These are phyloP conservation scores for Tetrao urogallus DNA, from an alignment of 2,113 vertebrate genomes.

Conservation along the genomic window DNA sequence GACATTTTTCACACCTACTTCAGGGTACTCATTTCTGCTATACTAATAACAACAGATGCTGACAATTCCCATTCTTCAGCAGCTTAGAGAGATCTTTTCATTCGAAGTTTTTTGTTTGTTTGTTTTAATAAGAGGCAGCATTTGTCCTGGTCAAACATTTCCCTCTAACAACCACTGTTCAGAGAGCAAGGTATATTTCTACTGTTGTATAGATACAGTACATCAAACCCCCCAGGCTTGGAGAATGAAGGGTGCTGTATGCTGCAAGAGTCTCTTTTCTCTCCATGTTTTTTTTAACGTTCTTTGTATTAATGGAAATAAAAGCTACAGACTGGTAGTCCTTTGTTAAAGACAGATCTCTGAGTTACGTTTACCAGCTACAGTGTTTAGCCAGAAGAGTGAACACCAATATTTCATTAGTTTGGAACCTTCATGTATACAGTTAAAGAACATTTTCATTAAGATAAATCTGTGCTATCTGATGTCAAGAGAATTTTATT, in stretches of 20 bases:
- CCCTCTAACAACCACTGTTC: background rate
- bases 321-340: background rate
- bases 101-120: background rate
- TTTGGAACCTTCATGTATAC: background rate
- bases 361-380: background rate
- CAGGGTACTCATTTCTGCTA: background rate
- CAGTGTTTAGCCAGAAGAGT: background rate
- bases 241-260: background rate
- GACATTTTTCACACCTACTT: background rate
- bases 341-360: background rate
- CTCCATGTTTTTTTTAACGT: background rate
- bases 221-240: background rate
- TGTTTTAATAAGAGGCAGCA: fast-evolving
- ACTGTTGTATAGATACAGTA: background rate
- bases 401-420: background rate
- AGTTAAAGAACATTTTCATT: background rate
- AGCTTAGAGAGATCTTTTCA: background rate
- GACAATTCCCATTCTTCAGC: background rate
- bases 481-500: background rate
- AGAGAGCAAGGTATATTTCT: background rate
- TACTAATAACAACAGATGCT: background rate
- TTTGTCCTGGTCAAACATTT: fast-evolving
- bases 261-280: background rate
- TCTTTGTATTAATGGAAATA: conserved; percentile 34
- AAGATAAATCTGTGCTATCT: background rate